phyloP scores from a whole-genome alignment of 35 echinoderm and acorn worm species.

The Lytechinus pictus region DNA sequence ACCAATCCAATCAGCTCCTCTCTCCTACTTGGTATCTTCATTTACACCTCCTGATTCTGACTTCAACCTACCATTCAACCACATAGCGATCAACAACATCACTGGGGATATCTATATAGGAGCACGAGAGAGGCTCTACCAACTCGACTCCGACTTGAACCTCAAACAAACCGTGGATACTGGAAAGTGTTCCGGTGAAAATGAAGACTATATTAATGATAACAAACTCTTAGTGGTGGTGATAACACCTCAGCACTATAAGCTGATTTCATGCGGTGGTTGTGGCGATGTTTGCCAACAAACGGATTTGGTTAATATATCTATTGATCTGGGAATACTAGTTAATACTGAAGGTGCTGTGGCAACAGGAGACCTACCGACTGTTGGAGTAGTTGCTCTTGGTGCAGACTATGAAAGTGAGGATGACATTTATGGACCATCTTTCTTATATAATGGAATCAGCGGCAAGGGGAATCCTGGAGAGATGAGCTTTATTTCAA shows the following conservation, averaged over 20 bases:
- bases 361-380: constrained; percentile 21
- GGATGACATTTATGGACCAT: background rate
- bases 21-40: constrained; percentile 36
- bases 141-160: constrained; percentile 37
- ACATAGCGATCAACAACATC: constrained; percentile 38
- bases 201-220: background rate
- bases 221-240: constrained; percentile 48
- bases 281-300: constrained; percentile 31
- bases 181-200: background rate
- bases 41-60: constrained; percentile 36
- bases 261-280: constrained; percentile 49
- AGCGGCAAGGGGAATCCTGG: background rate
- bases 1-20: background rate
- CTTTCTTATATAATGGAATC: background rate
- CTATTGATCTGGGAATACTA: background rate
- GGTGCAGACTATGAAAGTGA: background rate
- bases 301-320: constrained; percentile 38
- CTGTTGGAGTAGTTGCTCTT: constrained; percentile 28
- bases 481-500: background rate
- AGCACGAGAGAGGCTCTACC: constrained; percentile 45
- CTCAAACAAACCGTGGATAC: background rate
- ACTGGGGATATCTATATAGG: constrained; percentile 59
- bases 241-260: background rate
- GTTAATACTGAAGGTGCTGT: background rate
- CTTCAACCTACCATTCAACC: constrained; percentile 38